These are phyloP conservation scores for Scleropages formosus DNA, from an alignment of 2,797 vertebrate species.

Conservation along the genomic window DNA sequence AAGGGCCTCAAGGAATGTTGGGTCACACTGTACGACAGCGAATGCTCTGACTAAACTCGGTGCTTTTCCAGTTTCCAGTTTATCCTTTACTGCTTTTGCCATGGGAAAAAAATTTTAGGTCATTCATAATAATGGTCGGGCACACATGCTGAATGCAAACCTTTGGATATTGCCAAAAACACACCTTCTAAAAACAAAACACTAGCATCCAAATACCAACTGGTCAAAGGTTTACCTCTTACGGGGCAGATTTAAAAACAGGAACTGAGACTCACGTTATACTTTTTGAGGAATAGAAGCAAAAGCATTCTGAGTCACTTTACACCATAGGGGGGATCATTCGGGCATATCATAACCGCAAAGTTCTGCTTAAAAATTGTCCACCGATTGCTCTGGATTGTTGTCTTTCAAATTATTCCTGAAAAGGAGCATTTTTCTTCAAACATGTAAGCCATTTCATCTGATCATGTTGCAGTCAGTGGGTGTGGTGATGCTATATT, in stretches of 20 bases:
- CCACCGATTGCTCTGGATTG: background rate
- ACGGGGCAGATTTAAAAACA: too few relatives aligned
- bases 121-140: constrained; percentile 12
- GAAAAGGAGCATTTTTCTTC: background rate
- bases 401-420: constrained; percentile 14
- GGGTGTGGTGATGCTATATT: background rate
- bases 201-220: too few relatives aligned
- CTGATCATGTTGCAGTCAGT: background rate
- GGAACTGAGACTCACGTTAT: too few relatives aligned
- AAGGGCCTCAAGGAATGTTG: constrained; percentile 34
- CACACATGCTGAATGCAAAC: background rate
- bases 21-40: constrained; percentile 26
- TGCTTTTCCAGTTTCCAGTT: background rate
- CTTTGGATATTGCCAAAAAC: too few relatives aligned
- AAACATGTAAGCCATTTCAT: background rate
- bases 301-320: too few relatives aligned
- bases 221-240: too few relatives aligned
- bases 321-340: too few relatives aligned
- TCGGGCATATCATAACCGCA: too few relatives aligned
- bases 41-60: constrained; percentile 18
- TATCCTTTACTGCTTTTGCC: constrained; percentile 21
- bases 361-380: too few relatives aligned
- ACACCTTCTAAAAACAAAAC: too few relatives aligned
- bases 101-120: constrained; percentile 5
- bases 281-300: too few relatives aligned